These are phyloP conservation scores for Aix galericulata DNA, from an alignment of 2,113 vertebrate species.

Conservation along the genomic window DNA sequence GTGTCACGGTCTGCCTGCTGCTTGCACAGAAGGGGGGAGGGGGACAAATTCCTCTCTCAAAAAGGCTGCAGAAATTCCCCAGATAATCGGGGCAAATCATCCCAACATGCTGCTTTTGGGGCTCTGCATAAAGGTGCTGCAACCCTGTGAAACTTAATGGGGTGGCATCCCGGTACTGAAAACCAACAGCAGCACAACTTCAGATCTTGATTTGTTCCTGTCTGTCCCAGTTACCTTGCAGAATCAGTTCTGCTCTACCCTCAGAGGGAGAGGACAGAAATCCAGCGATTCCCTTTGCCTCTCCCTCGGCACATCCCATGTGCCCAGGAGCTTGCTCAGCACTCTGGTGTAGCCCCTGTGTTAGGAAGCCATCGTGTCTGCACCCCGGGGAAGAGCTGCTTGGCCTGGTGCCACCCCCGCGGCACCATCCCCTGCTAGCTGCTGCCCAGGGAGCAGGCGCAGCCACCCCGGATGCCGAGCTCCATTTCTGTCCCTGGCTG, in stretches of 20 bases:
- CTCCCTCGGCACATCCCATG: background rate
- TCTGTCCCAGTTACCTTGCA: background rate
- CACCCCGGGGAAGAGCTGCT: background rate
- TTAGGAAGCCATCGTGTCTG: background rate
- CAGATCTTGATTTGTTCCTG: background rate
- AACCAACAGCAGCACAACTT: background rate
- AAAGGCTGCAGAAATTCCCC: background rate
- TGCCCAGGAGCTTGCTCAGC: background rate
- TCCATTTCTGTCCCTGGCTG: background rate
- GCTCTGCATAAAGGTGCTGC: background rate
- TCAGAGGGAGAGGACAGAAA: background rate
- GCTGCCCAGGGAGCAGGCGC: rapidly evolving
- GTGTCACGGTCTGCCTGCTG: background rate
- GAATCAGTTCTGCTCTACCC: background rate
- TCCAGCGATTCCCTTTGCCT: background rate
- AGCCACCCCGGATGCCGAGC: background rate
- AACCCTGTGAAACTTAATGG: background rate
- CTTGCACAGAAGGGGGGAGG: background rate
- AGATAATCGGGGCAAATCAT: background rate
- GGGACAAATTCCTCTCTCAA: background rate
- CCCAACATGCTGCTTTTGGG: background rate
- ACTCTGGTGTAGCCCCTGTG: background rate
- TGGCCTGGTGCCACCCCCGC: rapidly evolving
- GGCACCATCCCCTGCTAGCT: rapidly evolving
- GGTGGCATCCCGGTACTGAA: background rate